A percentile compares a stretch with the other conserved stretches of the same genome.
These are phyloP conservation scores for Eulemur mongoz DNA, from an alignment of 2,797 vertebrate species.

Conservation along the genomic window DNA sequence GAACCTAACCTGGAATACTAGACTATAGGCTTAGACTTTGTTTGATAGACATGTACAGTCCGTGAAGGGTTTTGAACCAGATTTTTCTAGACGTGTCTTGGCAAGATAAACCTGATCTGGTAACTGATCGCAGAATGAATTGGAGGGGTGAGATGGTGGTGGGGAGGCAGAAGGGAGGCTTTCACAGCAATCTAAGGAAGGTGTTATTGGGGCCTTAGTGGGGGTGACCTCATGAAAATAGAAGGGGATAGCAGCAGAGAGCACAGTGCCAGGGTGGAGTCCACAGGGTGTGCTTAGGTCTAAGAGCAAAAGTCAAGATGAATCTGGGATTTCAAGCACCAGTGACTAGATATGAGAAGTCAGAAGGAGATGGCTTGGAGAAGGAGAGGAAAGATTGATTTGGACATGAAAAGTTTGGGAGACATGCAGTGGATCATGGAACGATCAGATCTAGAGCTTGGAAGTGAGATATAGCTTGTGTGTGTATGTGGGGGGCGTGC, in stretches of 20 bases:
- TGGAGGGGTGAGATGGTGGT: background rate
- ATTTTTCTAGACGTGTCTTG: background rate
- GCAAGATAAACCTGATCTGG: background rate
- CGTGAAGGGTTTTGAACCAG: background rate
- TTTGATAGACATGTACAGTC: background rate
- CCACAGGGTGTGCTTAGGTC: background rate
- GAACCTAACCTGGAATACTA: background rate
- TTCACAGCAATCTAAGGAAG: background rate
- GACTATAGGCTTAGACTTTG: no score
- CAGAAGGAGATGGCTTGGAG: background rate
- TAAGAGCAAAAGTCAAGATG: background rate
- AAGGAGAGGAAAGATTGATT: background rate
- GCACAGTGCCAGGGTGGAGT: background rate
- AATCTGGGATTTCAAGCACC: background rate
- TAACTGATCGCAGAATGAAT: background rate
- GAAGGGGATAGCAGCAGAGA: background rate
- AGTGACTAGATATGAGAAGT: background rate
- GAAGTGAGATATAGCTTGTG: background rate
- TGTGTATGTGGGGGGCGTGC: background rate
- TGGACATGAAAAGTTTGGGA: background rate
- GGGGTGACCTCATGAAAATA: background rate
- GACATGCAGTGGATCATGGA: no score
- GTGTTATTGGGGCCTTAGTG: background rate
- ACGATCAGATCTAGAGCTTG: background rate
- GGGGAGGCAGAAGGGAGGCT: background rate